These are phyloP conservation scores for Byasa hedistus DNA, from an alignment of 2,888 invertebrate genomes.

Conservation along the genomic window DNA sequence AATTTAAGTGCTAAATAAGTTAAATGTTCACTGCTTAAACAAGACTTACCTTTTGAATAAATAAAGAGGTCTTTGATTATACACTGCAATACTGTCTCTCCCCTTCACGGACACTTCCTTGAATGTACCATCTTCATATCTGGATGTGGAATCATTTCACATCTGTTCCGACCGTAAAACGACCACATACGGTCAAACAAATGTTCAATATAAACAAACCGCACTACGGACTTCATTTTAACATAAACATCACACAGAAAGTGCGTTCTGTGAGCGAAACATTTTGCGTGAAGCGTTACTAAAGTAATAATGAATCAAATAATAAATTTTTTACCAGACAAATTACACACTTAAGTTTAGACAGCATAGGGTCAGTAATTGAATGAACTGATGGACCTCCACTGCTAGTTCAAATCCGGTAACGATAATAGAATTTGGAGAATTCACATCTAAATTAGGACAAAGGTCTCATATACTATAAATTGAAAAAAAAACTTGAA, in stretches of 20 bases:
- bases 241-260: conserved; percentile 38
- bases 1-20: too few species aligned
- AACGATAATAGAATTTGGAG: conserved; percentile 6
- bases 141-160: background rate
- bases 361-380: background rate
- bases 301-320: conserved; percentile 33
- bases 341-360: background rate
- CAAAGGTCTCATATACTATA: too few species aligned
- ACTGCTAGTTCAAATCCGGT: conserved; percentile 4
- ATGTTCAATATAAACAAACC: conserved; percentile 24
- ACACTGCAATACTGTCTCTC: too few species aligned
- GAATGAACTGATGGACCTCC: background rate
- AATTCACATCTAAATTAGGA: too few species aligned
- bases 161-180: conserved; percentile 23
- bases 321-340: background rate
- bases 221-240: conserved; percentile 33
- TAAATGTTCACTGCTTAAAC: too few species aligned
- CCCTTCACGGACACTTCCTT: too few species aligned
- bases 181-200: conserved; percentile 11
- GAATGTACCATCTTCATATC: too few species aligned
- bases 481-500: too few species aligned
- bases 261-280: conserved; percentile 38
- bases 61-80: too few species aligned
- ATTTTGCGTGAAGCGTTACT: conserved; percentile 39
- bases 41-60: too few species aligned